Evolutionary conservation across 1,140 invertebrate species (phyloP).

Genomic region (Ceratina japonica): DNA sequence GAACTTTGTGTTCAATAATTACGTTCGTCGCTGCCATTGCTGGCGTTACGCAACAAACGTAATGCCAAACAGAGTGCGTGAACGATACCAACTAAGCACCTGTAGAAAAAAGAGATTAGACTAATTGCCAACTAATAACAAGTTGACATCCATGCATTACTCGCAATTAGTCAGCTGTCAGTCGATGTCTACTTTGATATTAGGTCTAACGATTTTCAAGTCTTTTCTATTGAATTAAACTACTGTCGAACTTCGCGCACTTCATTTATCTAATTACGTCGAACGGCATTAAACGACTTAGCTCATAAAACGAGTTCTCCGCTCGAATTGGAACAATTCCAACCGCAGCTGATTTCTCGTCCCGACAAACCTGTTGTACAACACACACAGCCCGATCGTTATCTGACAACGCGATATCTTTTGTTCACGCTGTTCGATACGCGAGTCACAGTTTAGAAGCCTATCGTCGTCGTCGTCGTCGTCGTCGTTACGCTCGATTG

Average conservation of each 20-base stretch:
- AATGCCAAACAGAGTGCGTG: conserved; percentile 4
- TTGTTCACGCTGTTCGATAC: conserved; percentile 21
- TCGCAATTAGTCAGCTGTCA: too few relatives aligned
- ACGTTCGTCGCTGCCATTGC: conserved; percentile 30
- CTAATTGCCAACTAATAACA: conserved; percentile 16
- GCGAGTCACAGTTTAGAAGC: background rate
- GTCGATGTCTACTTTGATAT: too few relatives aligned
- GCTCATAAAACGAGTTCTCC: too few relatives aligned
- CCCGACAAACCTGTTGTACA: conserved; percentile 21
- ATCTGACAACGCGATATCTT: conserved; percentile 15
- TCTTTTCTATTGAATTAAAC: too few relatives aligned
- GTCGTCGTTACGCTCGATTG: conserved; percentile 26
- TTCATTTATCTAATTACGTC: too few relatives aligned
- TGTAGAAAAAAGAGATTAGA: background rate
- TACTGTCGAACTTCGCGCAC: too few relatives aligned
- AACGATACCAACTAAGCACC: background rate
- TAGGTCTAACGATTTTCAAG: too few relatives aligned
- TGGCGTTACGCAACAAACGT: background rate
- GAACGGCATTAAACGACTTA: background rate
- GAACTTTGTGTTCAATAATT: conserved; percentile 20
- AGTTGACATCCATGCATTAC: background rate
- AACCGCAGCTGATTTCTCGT: background rate
- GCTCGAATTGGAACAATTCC: background rate
- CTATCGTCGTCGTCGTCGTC: background rate
- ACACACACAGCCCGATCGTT: conserved; percentile 4